These are phyloP conservation scores for Leucophora obtusa DNA, from an alignment of 2,888 invertebrate genomes.

Conservation along the genomic window DNA sequence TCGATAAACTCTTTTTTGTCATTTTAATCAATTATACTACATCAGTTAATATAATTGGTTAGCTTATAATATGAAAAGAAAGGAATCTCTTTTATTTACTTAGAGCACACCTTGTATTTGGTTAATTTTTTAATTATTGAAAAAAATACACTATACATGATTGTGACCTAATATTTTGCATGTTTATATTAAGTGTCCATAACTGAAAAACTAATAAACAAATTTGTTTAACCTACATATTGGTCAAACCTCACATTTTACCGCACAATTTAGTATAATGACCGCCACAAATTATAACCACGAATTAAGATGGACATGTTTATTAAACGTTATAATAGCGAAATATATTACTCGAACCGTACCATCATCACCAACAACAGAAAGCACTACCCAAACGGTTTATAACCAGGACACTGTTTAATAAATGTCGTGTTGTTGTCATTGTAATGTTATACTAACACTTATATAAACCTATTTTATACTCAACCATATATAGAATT, in stretches of 20 bases:
- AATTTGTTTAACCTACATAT: conserved; percentile 58
- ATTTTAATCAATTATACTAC: conserved; percentile 26
- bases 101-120: not conserved
- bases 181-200: conserved; percentile 45
- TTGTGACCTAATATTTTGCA: conserved; percentile 28
- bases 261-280: conserved; percentile 59
- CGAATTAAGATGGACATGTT: conserved; percentile 65
- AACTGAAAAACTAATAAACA: conserved; percentile 51
- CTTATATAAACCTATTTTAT: not conserved
- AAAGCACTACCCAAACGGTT: not conserved
- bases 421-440: conserved; percentile 54
- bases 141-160: not conserved
- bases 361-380: conserved; percentile 6
- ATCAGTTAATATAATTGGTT: conserved; percentile 12
- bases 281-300: conserved; percentile 63
- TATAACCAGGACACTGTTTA: conserved; percentile 31
- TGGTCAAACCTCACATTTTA: conserved; percentile 51
- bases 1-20: conserved; percentile 14
- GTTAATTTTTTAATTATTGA: not conserved
- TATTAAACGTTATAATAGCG: conserved; percentile 58
- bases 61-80: not conserved
- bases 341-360: conserved; percentile 4
- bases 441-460: conserved; percentile 23
- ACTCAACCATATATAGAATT: not conserved
- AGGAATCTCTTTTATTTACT: not conserved